Evolutionary conservation across 1,140 invertebrate genomes (phyloP).

Genomic region (Trachymyrmex septentrionalis): DNA sequence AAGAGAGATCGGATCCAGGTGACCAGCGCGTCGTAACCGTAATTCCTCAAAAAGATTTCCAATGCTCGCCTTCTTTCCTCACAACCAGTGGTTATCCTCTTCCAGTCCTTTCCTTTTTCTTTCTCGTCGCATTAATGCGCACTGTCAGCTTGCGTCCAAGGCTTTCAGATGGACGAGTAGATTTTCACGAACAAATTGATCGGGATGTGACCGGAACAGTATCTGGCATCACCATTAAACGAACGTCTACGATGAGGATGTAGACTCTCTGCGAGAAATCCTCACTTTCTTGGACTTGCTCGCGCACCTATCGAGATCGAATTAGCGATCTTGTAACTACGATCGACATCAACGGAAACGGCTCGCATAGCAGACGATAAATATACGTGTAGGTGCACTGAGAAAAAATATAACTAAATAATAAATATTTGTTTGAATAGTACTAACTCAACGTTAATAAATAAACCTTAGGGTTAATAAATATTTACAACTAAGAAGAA

Average conservation of each 20-base stretch:
- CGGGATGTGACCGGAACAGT: conserved; percentile 49
- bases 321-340: conserved; percentile 20
- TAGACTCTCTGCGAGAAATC: conserved; percentile 14
- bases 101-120: background rate
- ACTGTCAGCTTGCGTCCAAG: conserved; percentile 23
- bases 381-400: background rate
- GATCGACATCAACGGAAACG: background rate
- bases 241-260: conserved; percentile 12
- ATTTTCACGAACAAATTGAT: conserved; percentile 72
- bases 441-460: too few relatives aligned
- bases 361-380: background rate
- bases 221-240: conserved; percentile 29
- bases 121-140: conserved; percentile 23
- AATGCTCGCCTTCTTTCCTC: conserved; percentile 24
- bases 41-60: conserved; percentile 61
- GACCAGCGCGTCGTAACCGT: conserved; percentile 48
- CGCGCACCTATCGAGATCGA: conserved; percentile 39
- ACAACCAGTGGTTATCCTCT: background rate
- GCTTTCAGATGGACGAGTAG: conserved; percentile 61
- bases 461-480: too few relatives aligned
- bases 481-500: too few relatives aligned
- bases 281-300: conserved; percentile 30
- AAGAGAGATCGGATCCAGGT: conserved; percentile 39
- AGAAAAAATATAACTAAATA: too few relatives aligned
- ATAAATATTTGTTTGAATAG: too few relatives aligned